Base-by-base conservation (phyloP, 2,888 invertebrate species). In the Catocala sponsa region DNA sequence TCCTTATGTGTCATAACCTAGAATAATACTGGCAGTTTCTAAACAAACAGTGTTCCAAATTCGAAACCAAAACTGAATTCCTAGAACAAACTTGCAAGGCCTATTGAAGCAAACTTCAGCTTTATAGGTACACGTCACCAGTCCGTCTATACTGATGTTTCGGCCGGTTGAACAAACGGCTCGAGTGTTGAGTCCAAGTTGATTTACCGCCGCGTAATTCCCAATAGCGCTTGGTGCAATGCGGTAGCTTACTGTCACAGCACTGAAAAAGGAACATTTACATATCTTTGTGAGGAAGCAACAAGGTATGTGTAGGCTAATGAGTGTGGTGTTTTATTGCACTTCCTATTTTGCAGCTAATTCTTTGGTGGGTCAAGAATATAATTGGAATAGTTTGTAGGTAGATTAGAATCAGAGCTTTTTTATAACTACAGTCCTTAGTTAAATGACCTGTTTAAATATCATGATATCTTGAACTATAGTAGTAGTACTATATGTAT, bases 201-300 rank as follows among this genome's bases (percentile, higher is more conserved):
- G 80, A 80, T 80, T 79, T 77, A 78, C 69, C 62, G 65, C 70
- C 63, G 63, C 69, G 69, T 64, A 61, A 74, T 76, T 71, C 77
- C 78, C 77, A 78, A 77, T 78, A 70, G 74, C 70, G 75, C 54
- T 61, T 70, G 70, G 77, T 81, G 79, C 80, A 81, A 67, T 81
- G 81, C 81, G 78, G 79, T 76, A 74, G 70, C 72, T 72, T 70
- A 74, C 66, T 77, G 73, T 80, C 73, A 72, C 68, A 71, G 61
- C 63, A 63, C 62, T 71, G 61, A 66, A 70, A 70, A 74, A 70
- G 54, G 15, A 6, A 71, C 38, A 76, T 76, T 68, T 68, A 73
- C 76, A 70, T 70, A 59, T 63, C 67, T 63, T 35, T 48, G 42
- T 13, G 25, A 10, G 54, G 4, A 69, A 68, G 48, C 48, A 44